Conservation (phyloP, 2,888 invertebrate genomes). For the Parthenolecanium corni region DNA sequence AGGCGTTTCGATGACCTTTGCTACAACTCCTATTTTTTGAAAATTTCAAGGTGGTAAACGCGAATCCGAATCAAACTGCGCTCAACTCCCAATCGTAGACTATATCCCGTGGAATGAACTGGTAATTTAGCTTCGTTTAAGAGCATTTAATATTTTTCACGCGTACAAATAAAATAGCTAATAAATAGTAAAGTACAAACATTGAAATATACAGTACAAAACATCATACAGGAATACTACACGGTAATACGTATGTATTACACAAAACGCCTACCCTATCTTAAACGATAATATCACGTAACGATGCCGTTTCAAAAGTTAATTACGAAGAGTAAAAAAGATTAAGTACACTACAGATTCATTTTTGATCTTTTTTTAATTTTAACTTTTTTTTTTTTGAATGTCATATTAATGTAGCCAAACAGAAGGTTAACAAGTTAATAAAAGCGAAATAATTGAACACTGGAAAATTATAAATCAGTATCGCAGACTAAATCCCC, state of each 20-base stretch:
- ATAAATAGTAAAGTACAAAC: not conserved
- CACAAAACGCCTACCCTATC: slow-evolving; percentile 3
- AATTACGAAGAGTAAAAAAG: slow-evolving; percentile 7
- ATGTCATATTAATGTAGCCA: too few relatives aligned
- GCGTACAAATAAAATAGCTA: not conserved
- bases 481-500: too few relatives aligned
- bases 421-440: too few relatives aligned
- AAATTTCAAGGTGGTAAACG: too few relatives aligned
- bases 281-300: slow-evolving; percentile 22
- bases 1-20: too few relatives aligned
- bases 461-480: too few relatives aligned
- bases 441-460: too few relatives aligned
- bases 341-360: slow-evolving; percentile 12
- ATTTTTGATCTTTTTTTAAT: not conserved
- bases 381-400: not conserved
- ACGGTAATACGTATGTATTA: too few relatives aligned
- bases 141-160: not conserved
- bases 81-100: too few relatives aligned
- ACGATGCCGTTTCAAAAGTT: slow-evolving; percentile 10
- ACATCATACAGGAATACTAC: not conserved
- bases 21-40: too few relatives aligned
- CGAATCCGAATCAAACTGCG: too few relatives aligned
- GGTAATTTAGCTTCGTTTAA: not conserved
- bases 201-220: not conserved
- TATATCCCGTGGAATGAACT: too few relatives aligned